phyloP scores from a whole-genome alignment of 37 sponge, comb jelly and placozoan species.

The Bolinopsis microptera region DNA sequence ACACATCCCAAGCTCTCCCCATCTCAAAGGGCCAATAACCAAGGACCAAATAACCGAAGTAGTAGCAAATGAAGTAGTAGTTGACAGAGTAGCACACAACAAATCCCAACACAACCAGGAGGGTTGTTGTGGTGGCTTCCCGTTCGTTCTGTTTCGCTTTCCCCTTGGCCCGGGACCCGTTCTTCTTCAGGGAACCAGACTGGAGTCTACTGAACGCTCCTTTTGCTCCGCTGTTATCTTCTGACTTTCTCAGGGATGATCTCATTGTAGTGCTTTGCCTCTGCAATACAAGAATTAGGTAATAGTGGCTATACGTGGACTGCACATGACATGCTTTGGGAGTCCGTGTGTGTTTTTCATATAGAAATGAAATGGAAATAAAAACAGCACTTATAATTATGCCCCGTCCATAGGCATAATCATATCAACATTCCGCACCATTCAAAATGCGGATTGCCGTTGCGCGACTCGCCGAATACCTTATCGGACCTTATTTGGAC shows the following conservation, averaged over 20 bases:
- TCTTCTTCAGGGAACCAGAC: not conserved
- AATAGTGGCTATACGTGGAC: no score
- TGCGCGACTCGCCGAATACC: no score
- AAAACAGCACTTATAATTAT: no score
- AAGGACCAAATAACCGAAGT: not conserved
- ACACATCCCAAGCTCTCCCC: not conserved
- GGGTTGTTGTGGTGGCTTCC: conserved; percentile 35
- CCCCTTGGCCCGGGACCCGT: not conserved
- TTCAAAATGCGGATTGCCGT: no score
- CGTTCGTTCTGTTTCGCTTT: conserved; percentile 30
- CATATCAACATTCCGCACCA: no score
- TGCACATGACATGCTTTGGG: no score
- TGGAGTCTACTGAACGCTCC: not conserved
- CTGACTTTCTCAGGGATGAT: not conserved
- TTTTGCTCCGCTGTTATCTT: not conserved
- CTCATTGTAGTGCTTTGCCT: not conserved
- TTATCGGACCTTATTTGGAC: no score
- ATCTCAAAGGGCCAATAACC: not conserved
- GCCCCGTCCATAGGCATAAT: no score
- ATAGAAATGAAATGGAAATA: no score
- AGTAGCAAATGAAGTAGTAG: conserved; percentile 40
- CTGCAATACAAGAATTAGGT: no score
- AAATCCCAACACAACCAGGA: not conserved
- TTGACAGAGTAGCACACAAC: conserved; percentile 49
- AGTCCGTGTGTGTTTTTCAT: no score